Evolutionary conservation across 2,797 vertebrate genomes (phyloP), one percentile per base, ranked within the genome.

Genomic region (Brachyrhaphis roseni): DNA sequence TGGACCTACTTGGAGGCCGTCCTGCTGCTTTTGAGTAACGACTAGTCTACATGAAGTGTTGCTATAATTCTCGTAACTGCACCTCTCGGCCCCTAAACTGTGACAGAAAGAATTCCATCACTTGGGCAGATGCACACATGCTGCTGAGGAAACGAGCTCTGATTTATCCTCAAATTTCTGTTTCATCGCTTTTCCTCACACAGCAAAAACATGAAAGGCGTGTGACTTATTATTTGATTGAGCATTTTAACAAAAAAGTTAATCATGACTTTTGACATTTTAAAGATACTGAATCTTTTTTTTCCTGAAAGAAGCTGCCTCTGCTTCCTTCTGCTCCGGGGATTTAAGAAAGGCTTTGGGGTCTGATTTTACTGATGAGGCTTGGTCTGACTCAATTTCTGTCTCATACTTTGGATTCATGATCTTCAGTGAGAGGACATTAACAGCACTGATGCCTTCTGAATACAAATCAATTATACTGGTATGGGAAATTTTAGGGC

Each of bases 51-150:
- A 85, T 90, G 81, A 86, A 94, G 91, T 86, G 90, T 86, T 31
- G 89, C 91, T 83, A 87, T 95, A 92, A 95, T 92, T 95, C 93
- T 92, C 82, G 79, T 92, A 93, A 94, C 90, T 82, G 91, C 81
- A 68, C 55, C 74, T 85, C 84, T 86, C 39, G 78, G 84, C 88
- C 89, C 78, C 85, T 94, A 91, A 94, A 93, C 93, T 92, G 93
- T 92, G 91, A 92, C 94, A 92, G 94, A 95, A 94, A 93, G 90
- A 91, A 90, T 92, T 92, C 93, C 84, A 92, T 93, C 86, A 93
- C 47, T 86, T 49, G 82, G 83, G 84, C 89, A 82, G 89, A 90
- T 84, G 89, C 87, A 79, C 78, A 34, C 77, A 66, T 28, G 68
- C 76, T 72, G 78, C 55, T 36, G 59, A 84, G 75, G 85, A 78